phyloP scores from a whole-genome alignment of 2,888 invertebrate genomes.

The Venusia cambrica region DNA sequence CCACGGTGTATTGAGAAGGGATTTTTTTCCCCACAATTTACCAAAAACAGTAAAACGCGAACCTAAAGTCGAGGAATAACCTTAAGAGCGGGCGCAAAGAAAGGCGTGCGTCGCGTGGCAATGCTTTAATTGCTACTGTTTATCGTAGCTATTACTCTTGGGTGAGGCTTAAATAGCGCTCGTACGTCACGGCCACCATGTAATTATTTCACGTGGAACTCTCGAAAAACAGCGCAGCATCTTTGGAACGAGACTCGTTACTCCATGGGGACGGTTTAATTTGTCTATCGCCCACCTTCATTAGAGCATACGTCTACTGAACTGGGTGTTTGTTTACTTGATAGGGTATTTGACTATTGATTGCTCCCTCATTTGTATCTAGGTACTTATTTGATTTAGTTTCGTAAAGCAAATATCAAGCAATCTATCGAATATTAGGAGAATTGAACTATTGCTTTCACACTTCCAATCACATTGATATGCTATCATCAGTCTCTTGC shows the following conservation, averaged over 20 bases:
- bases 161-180: constrained; percentile 72
- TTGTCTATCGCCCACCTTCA: constrained; percentile 58
- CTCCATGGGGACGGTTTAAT: constrained; percentile 57
- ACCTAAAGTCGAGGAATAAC: too few relatives aligned
- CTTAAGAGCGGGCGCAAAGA: constrained; percentile 65
- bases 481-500: too few relatives aligned
- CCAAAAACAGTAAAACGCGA: too few relatives aligned
- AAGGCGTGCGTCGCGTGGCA: constrained; percentile 76
- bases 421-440: too few relatives aligned
- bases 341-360: constrained; percentile 16
- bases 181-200: constrained; percentile 74
- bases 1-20: too few relatives aligned
- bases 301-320: constrained; percentile 42
- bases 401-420: too few relatives aligned
- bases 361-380: constrained; percentile 4
- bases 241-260: constrained; percentile 50
- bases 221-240: constrained; percentile 65
- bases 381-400: too few relatives aligned
- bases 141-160: constrained; percentile 75
- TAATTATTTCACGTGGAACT: constrained; percentile 76
- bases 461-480: too few relatives aligned
- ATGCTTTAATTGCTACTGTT: constrained; percentile 78
- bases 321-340: constrained; percentile 27
- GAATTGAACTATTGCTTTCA: too few relatives aligned
- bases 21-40: too few relatives aligned